Evolutionary conservation across 2,113 vertebrate species (phyloP).

Genomic region (Microcebus jonahi): DNA sequence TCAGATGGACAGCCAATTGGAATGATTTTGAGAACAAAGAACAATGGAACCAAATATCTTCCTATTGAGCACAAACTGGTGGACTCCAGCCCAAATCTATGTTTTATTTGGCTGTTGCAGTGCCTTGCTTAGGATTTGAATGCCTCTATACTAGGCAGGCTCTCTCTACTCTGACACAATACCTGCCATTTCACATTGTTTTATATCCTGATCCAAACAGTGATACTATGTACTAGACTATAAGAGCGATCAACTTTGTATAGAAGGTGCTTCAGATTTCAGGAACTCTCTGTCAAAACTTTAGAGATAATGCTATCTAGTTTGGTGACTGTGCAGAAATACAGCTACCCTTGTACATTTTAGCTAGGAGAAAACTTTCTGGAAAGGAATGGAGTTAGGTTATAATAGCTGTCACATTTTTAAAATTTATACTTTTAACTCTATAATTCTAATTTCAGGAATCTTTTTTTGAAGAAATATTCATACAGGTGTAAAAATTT

Average conservation of each 20-base stretch:
- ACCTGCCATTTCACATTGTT: not conserved
- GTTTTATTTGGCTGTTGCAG: not conserved
- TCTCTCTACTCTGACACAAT: not conserved
- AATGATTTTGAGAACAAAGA: not conserved
- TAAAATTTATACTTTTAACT: not conserved
- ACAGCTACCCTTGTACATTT: not conserved
- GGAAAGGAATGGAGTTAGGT: not conserved
- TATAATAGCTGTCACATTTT: slow-evolving; percentile 18
- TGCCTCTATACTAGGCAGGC: not conserved
- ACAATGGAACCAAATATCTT: not conserved
- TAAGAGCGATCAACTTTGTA: not conserved
- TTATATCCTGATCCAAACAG: not conserved
- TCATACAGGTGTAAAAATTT: not conserved
- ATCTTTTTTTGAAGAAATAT: not conserved
- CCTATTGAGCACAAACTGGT: not conserved
- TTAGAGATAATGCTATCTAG: not conserved
- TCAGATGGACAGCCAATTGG: not conserved
- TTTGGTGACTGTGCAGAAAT: not conserved
- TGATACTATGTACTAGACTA: not conserved
- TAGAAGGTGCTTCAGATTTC: not conserved
- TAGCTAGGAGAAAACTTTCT: not conserved
- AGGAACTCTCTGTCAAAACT: not conserved
- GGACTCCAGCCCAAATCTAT: not conserved
- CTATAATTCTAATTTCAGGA: not conserved
- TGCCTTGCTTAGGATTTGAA: not conserved